phyloP scores from a whole-genome alignment of 2,797 vertebrate species.

The Lacerta agilis region DNA sequence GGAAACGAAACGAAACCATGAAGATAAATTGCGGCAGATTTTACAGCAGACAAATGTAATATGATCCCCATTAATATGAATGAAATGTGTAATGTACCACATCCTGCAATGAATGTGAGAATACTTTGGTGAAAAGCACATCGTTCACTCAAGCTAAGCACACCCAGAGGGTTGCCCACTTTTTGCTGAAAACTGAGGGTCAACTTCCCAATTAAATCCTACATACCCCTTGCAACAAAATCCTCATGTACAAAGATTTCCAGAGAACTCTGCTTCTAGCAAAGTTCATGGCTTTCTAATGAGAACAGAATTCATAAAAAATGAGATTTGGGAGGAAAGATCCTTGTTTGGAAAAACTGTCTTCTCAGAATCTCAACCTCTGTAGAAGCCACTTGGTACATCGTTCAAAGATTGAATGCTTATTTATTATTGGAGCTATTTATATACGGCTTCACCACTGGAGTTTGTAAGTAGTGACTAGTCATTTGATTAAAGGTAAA shows the following conservation, averaged over 20 bases:
- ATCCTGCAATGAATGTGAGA: neutral
- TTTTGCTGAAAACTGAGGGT: constrained; percentile 25
- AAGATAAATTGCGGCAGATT: neutral
- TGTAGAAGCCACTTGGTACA: neutral
- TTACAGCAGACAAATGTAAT: neutral
- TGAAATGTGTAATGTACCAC: neutral
- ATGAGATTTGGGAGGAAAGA: constrained; percentile 6
- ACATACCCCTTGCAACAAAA: constrained; percentile 4
- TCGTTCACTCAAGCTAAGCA: neutral
- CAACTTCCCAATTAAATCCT: constrained; percentile 9
- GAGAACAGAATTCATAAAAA: neutral
- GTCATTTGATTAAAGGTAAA: no score
- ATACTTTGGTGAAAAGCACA: constrained; percentile 2
- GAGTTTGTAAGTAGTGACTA: neutral
- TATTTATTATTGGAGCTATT: no score
- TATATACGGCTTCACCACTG: no score
- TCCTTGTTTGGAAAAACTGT: neutral
- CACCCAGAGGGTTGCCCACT: neutral
- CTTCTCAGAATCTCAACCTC: neutral
- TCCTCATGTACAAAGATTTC: neutral
- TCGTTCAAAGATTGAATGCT: neutral
- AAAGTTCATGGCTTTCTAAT: constrained; percentile 30
- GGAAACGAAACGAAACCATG: neutral
- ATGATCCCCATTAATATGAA: neutral
- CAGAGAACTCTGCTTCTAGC: constrained; percentile 11